These are phyloP conservation scores for Pterocles orientalis DNA, from an alignment of 2,113 vertebrate genomes.

Conservation along the genomic window DNA sequence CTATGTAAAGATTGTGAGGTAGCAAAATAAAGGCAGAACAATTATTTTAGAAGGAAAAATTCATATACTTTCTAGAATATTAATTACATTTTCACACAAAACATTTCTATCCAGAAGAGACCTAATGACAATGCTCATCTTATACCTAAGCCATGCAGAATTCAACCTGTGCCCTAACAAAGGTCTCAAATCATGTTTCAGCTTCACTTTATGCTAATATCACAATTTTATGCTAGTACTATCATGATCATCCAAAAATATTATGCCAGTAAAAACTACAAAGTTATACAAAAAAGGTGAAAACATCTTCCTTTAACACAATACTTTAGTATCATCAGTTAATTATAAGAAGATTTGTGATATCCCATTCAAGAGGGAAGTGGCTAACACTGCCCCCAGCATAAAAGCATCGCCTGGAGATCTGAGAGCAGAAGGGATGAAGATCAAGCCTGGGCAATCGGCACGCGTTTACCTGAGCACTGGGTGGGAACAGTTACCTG, in stretches of 20 bases:
- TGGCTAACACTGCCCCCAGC: neutral
- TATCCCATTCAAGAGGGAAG: neutral
- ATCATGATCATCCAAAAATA: neutral
- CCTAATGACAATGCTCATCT: fast-evolving
- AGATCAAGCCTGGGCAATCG: neutral
- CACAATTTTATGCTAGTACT: neutral
- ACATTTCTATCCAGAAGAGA: neutral
- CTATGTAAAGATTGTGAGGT: neutral
- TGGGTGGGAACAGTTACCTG: neutral
- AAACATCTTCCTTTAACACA: neutral
- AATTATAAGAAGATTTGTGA: neutral
- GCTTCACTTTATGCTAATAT: neutral
- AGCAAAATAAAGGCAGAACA: neutral
- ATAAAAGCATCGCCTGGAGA: neutral
- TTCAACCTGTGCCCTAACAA: neutral
- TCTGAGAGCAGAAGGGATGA: neutral
- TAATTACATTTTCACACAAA: neutral
- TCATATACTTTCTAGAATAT: neutral
- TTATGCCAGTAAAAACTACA: neutral
- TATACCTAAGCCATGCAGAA: neutral
- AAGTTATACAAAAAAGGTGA: neutral
- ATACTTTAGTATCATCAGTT: neutral
- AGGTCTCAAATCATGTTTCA: neutral
- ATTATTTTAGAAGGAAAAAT: neutral
- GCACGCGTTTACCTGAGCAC: neutral